Percentiles rank a stretch among this genome's conserved stretches.
Evolutionary conservation across 1,140 invertebrate genomes (phyloP).

Genomic region (Camponotus floridanus): DNA sequence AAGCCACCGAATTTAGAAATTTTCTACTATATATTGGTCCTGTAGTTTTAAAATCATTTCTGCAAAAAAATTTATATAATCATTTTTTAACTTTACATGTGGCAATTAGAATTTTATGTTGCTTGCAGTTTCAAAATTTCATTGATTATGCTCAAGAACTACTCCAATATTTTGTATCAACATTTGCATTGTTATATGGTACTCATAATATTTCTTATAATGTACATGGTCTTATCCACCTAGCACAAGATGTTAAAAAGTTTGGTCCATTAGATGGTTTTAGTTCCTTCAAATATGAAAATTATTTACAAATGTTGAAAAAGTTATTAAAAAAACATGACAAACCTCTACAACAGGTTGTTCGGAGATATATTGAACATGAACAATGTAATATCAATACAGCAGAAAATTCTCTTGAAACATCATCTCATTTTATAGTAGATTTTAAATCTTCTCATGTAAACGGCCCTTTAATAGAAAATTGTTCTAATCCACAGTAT

Average conservation of each 20-base stretch:
- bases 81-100: too few relatives aligned
- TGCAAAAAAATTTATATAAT: too few relatives aligned
- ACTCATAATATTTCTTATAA: background rate
- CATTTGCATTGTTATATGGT: background rate
- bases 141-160: background rate
- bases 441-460: background rate
- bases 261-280: background rate
- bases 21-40: too few relatives aligned
- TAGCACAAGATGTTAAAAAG: background rate
- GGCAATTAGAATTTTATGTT: background rate
- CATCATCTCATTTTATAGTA: background rate
- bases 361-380: conserved; percentile 1
- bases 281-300: background rate
- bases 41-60: too few relatives aligned
- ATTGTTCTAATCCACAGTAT: conserved; percentile 10
- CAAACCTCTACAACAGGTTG: background rate
- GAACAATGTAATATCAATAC: background rate
- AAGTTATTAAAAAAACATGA: background rate
- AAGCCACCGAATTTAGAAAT: background rate
- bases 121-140: background rate
- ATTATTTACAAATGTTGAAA: background rate
- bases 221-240: background rate
- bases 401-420: background rate
- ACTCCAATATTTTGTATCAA: background rate
- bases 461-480: background rate